Evolutionary conservation across 2,888 invertebrate species (phyloP), one percentile per base, ranked within the genome.

Genomic region (Phymatocera aterrima): DNA sequence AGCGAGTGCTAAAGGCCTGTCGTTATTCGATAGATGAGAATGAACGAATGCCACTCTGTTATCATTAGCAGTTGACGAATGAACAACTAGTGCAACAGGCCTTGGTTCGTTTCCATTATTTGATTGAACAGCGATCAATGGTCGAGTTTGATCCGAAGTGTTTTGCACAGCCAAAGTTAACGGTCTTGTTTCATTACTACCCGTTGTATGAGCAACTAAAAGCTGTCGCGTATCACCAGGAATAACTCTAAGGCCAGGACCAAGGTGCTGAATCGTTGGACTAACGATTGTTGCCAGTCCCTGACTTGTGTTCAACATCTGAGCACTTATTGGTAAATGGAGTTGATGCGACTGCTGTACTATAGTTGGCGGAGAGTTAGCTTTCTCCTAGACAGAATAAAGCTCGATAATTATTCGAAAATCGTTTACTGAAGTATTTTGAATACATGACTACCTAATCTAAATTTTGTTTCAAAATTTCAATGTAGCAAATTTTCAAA

Each of bases 1-100:
- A n/a, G 90, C 90, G 24, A 91, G 84, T 51, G 91, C 89, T 80
- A 91, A 82, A 43, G 90, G 91, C 83, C 90, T 86, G 68, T 90
- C 90, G 83, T 87, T 90, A 84, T 84, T 89, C 48, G 89, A 87
- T 79, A 90, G 84, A 85, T 88, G 88, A 79, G 90, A 89, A 84
- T 90, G 90, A 75, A 90, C 88, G 80, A 90, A 87, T 77, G 90
- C 90, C 54, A 90, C 90, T 74, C 90, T 84, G 81, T 90, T 90
- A 82, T 90, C 90, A 84, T 87, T 90, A 43, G 90, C 87, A 68
- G 88, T 84, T 31, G 90, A 87, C 68, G 90, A 89, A 82, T 90
- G 90, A 79, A 90, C 90, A 80, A 90, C 90, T 79, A 90, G 78
- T 34, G 90, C 90, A 37, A 90, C 90, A 61, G 90, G 89, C 82